phyloP scores from a whole-genome alignment of 2,888 invertebrate genomes.

The Andrena flavipes region DNA sequence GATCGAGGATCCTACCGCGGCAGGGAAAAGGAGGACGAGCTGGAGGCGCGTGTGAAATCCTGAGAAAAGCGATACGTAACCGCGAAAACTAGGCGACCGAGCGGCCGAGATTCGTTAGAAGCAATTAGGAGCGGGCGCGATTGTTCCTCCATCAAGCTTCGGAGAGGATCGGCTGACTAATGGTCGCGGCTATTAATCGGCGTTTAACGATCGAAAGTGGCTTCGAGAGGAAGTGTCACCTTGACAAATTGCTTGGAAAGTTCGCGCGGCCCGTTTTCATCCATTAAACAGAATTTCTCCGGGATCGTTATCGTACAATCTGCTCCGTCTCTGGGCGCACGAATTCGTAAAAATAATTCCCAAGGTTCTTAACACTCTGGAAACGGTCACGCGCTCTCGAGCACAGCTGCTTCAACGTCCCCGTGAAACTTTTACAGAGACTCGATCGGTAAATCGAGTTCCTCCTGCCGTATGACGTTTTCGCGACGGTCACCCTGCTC shows the following conservation, averaged over 20 bases:
- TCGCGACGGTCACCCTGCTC: background rate
- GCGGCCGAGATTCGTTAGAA: constrained; percentile 45
- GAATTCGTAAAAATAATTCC: background rate
- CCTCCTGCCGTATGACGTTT: constrained; percentile 37
- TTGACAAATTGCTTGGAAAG: background rate
- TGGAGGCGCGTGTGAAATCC: constrained; percentile 61
- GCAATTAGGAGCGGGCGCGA: constrained; percentile 48
- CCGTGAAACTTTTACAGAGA: constrained; percentile 16
- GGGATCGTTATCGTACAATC: background rate
- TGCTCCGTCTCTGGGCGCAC: background rate
- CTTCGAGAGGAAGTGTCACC: background rate
- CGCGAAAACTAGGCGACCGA: constrained; percentile 57
- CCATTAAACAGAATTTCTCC: background rate
- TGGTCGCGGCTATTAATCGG: background rate
- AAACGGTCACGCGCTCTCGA: background rate
- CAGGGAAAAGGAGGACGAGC: constrained; percentile 75
- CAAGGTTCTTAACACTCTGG: background rate
- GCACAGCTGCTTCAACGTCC: background rate
- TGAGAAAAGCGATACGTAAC: constrained; percentile 63
- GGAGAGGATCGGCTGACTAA: background rate
- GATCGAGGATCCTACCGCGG: constrained; percentile 72
- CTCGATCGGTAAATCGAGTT: background rate
- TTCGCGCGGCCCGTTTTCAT: background rate
- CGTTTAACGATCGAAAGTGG: constrained; percentile 30
- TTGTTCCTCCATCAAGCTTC: constrained; percentile 31